Evolutionary conservation across 2,113 vertebrate genomes (phyloP).

Genomic region (Neogale vison): DNA sequence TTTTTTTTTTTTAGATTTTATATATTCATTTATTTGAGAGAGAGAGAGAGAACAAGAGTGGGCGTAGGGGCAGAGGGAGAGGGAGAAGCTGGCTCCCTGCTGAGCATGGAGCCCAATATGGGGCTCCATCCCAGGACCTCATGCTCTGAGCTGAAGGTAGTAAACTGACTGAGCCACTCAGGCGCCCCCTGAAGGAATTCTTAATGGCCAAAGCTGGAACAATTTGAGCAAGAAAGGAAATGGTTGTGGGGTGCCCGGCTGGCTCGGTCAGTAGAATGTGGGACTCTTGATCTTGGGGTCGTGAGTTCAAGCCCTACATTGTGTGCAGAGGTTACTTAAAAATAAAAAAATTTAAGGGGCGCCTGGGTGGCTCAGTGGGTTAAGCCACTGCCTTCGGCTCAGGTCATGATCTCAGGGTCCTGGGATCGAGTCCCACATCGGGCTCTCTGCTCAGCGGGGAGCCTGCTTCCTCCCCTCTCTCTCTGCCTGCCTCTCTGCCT

Average conservation of each 20-base stretch:
- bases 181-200: not conserved
- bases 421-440: too few relatives aligned
- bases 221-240: not conserved
- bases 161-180: not conserved
- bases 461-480: too few relatives aligned
- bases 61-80: not conserved
- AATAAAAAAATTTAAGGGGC: not conserved
- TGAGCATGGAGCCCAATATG: too few relatives aligned
- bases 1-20: too few relatives aligned
- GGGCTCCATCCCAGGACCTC: not conserved
- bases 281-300: not conserved
- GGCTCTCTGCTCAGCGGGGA: too few relatives aligned
- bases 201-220: not conserved
- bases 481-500: too few relatives aligned
- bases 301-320: not conserved
- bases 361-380: too few relatives aligned
- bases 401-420: too few relatives aligned
- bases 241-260: not conserved
- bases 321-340: not conserved
- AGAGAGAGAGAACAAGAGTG: not conserved
- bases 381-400: too few relatives aligned
- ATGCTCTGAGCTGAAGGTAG: not conserved
- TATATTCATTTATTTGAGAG: too few relatives aligned
- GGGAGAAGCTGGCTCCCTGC: not conserved
- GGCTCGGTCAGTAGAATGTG: not conserved